phyloP scores from a whole-genome alignment of 64 coral and sea anemone species.

The Stichodactyla mertensii region DNA sequence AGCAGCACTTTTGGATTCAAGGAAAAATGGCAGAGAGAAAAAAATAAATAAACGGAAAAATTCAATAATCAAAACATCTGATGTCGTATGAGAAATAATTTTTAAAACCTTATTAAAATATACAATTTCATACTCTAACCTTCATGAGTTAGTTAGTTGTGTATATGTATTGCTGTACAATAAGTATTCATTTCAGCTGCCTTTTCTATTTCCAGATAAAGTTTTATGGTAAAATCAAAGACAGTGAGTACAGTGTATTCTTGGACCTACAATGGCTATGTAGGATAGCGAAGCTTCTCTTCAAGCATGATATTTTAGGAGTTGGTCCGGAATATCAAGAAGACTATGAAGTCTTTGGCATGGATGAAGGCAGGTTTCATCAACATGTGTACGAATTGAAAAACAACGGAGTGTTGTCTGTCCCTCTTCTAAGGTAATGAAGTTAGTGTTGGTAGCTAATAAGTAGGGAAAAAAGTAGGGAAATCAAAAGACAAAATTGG shows the following conservation, averaged over 20 bases:
- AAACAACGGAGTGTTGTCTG: constrained; percentile 38
- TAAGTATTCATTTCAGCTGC: neutral
- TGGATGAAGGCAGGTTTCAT: constrained; percentile 29
- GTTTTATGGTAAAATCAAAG: constrained; percentile 43
- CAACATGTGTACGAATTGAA: constrained; percentile 10
- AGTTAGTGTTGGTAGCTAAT: too few species aligned
- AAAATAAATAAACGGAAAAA: too few species aligned
- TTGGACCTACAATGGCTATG: constrained; percentile 70
- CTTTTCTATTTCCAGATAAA: constrained; percentile 3
- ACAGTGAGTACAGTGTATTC: constrained; percentile 41
- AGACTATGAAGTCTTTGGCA: neutral
- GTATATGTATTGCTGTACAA: too few species aligned
- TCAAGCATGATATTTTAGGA: constrained; percentile 73
- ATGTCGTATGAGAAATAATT: too few species aligned
- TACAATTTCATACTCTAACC: too few species aligned
- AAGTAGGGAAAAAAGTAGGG: too few species aligned
- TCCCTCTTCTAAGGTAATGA: constrained; percentile 75
- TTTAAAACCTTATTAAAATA: too few species aligned
- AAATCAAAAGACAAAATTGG: too few species aligned
- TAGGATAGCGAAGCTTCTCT: constrained; percentile 57
- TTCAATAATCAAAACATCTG: too few species aligned
- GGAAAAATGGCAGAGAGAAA: too few species aligned
- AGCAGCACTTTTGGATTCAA: too few species aligned
- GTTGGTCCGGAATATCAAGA: constrained; percentile 1
- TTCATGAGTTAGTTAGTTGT: too few species aligned